A percentile compares a stretch with the other conserved stretches of the same genome.
Conservation (phyloP, 1,140 invertebrate genomes). For the Drosophila orena region DNA sequence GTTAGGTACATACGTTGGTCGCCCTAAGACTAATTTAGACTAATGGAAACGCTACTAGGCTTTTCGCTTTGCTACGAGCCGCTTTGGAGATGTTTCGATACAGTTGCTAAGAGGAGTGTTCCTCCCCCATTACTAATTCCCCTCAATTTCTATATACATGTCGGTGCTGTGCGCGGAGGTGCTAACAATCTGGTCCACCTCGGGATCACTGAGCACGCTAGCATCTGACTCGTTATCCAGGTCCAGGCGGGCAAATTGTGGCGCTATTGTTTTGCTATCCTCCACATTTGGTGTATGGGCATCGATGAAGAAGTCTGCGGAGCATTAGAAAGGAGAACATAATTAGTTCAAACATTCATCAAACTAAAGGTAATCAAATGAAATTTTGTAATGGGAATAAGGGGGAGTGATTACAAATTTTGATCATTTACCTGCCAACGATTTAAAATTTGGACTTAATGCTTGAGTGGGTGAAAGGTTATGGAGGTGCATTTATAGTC, state of each 20-base stretch:
- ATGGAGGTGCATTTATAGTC: slow-evolving; percentile 37
- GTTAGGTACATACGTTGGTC: slow-evolving; percentile 66
- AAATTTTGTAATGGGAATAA: slow-evolving; percentile 1
- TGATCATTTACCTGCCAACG: slow-evolving; percentile 56
- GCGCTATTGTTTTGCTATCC: slow-evolving; percentile 4
- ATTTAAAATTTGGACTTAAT: slow-evolving; percentile 32
- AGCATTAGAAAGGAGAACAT: background rate
- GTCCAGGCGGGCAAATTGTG: slow-evolving; percentile 9
- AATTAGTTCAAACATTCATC: background rate
- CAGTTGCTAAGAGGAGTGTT: slow-evolving; percentile 13
- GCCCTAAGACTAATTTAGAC: slow-evolving; percentile 26
- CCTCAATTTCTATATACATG: slow-evolving; percentile 62
- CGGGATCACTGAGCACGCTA: slow-evolving; percentile 59
- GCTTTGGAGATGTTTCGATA: slow-evolving; percentile 64
- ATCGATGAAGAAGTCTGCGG: slow-evolving; percentile 70
- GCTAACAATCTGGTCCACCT: slow-evolving; percentile 62
- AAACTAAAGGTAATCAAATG: background rate
- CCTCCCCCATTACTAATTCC: background rate
- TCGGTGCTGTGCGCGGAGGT: slow-evolving; percentile 33
- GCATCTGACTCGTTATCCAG: slow-evolving; percentile 40
- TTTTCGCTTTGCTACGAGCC: slow-evolving; percentile 61
- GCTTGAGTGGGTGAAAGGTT: slow-evolving; percentile 19
- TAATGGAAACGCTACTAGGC: slow-evolving; percentile 50
- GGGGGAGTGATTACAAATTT: slow-evolving; percentile 12
- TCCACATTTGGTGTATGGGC: slow-evolving; percentile 48